Evolutionary conservation across 2,888 invertebrate genomes (phyloP).

Genomic region (Andrena chrysosceles): DNA sequence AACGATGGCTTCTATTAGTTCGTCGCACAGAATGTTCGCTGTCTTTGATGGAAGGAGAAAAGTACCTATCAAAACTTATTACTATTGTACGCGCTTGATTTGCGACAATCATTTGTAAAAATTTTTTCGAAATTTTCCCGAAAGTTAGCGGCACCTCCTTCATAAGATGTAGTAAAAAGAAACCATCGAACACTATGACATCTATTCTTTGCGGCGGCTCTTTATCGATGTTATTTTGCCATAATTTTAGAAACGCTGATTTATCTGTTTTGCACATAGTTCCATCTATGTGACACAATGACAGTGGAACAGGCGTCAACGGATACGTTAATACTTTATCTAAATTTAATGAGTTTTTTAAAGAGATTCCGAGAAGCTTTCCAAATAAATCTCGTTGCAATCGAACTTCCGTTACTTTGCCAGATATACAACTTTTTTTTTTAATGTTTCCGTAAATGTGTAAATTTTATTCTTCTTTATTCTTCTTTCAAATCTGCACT

Average conservation of each 20-base stretch:
- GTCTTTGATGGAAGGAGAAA: neutral
- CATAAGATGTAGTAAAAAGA: conserved; percentile 5
- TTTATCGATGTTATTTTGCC: neutral
- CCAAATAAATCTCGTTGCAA: conserved; percentile 9
- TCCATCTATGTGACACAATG: neutral
- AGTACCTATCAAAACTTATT: conserved; percentile 1
- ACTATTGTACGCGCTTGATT: neutral
- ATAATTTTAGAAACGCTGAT: neutral
- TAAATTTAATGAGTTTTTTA: neutral
- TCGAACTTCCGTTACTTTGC: neutral
- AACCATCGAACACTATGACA: neutral
- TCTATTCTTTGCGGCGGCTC: neutral
- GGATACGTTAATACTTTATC: neutral
- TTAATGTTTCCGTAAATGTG: neutral
- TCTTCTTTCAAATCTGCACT: neutral
- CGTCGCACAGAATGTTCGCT: neutral
- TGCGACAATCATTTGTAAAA: neutral
- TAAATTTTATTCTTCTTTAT: neutral
- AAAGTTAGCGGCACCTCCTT: neutral
- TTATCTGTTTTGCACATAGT: conserved; percentile 1
- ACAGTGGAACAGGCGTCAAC: neutral
- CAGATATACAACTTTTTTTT: neutral
- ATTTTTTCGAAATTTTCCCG: conserved; percentile 1
- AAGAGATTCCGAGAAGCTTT: neutral
- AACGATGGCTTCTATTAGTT: neutral